A percentile compares a stretch with the other conserved stretches of the same genome.
Evolutionary conservation across 2,113 vertebrate species (phyloP).

Genomic region (Grammomys surdaster): DNA sequence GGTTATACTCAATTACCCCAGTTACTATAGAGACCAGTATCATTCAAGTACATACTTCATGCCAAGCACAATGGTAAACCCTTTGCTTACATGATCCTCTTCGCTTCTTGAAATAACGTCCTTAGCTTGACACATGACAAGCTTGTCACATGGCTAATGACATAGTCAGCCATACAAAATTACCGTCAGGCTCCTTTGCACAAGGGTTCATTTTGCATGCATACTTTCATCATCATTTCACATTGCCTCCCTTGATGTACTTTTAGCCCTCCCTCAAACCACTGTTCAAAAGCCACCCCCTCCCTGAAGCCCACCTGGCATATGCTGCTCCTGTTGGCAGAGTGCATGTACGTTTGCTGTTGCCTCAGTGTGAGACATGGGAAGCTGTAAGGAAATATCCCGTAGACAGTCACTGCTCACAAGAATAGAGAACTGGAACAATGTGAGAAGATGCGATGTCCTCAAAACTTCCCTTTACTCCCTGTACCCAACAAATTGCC

Average conservation of each 20-base stretch:
- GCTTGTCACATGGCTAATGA: no score
- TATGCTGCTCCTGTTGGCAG: not conserved
- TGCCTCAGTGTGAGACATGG: not conserved
- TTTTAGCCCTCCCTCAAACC: not conserved
- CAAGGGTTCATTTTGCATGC: rapidly evolving
- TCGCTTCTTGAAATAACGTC: not conserved
- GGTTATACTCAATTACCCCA: conserved; percentile 38
- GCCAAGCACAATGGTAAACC: not conserved
- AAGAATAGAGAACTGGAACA: not conserved
- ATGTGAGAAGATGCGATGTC: rapidly evolving
- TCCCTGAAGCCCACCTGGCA: not conserved
- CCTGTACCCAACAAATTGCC: not conserved
- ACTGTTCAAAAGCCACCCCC: not conserved
- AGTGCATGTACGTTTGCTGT: rapidly evolving
- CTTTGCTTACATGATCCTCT: not conserved
- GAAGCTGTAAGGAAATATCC: not conserved
- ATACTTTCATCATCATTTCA: not conserved
- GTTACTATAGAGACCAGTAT: conserved; percentile 26
- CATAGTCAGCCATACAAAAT: not conserved
- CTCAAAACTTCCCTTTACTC: not conserved
- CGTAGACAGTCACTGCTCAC: not conserved
- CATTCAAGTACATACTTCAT: not conserved
- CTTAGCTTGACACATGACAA: not conserved
- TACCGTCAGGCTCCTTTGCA: not conserved
- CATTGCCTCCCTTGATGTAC: not conserved